Base-by-base conservation (phyloP, 2,888 invertebrate genomes). In the Aphelenchoides bicaudatus region DNA sequence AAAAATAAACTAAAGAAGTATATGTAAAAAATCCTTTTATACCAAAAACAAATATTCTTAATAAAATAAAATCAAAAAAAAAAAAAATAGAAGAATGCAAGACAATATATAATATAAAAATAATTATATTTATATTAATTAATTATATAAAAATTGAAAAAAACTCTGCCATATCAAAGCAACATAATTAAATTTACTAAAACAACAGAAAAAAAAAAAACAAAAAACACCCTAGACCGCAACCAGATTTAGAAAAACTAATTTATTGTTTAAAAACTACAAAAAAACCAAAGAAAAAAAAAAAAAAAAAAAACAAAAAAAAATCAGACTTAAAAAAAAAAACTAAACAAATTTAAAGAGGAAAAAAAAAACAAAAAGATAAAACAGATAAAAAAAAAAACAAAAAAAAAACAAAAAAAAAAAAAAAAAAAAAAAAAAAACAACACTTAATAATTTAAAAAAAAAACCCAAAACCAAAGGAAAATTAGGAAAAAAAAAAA, bases 291-390 rank as follows among this genome's bases (percentile, higher is more conserved):
- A n/a, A n/a, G n/a, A n/a, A n/a, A n/a, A n/a, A n/a, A n/a, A n/a
- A n/a, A n/a, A n/a, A n/a, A n/a, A n/a, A n/a, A n/a, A n/a, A n/a
- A n/a, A n/a, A n/a, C n/a, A n/a, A n/a, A n/a, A n/a, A n/a, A n/a
- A n/a, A n/a, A n/a, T n/a, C n/a, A n/a, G n/a, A n/a, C n/a, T 61
- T 43, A 63, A 56, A 43, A 68, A 66, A 69, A 67, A 85, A 63
- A 0, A 84, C 83, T 73, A 84, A 79, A 83, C 82, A 84, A 82
- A 85, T 29, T 68, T 65, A 21, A 66, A 61, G 55, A 67, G 67
- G 43, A 66, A 68, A 67, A 65, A 65, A 64, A 63, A 56, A 54
- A 62, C 63, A 67, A 66, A 65, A 59, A 55, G 43, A 56, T 60
- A 66, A 13, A 55, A 59, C 49, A 53, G 48, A 46, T 63, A 65